A percentile compares a stretch with the other conserved stretches of the same genome.
phyloP scores from a whole-genome alignment of 2,797 vertebrate genomes.

The Parauchenoglanis punctatus region DNA sequence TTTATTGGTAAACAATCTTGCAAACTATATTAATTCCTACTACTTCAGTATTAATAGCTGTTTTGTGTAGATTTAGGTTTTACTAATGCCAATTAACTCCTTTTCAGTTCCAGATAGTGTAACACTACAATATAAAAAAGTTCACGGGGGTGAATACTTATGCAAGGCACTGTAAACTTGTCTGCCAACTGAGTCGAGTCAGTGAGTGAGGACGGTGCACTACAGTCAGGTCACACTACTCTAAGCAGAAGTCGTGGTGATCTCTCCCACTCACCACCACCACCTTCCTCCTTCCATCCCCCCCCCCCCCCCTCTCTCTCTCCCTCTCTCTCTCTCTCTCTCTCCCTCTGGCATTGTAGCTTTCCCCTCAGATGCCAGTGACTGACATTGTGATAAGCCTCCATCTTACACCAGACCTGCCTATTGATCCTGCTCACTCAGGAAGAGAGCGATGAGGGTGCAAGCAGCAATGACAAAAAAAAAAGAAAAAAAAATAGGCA shows the following conservation, averaged over 20 bases:
- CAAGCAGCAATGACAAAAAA: neutral
- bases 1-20: neutral
- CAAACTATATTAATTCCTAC: neutral
- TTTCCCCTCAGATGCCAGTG: conserved; percentile 64
- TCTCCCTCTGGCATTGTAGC: conserved; percentile 11
- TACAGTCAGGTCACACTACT: conserved; percentile 31
- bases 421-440: conserved; percentile 67
- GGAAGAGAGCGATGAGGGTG: conserved; percentile 36
- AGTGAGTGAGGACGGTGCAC: conserved; percentile 25
- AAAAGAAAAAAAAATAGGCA: conserved; percentile 6
- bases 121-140: neutral
- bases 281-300: too few species aligned
- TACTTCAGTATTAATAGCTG: neutral
- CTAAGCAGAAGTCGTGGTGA: conserved; percentile 21
- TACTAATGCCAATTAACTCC: neutral
- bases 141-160: neutral
- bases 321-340: conserved; percentile 3
- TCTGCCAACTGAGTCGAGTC: neutral
- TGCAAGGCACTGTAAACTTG: neutral
- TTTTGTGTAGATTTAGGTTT: neutral
- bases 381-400: conserved; percentile 69
- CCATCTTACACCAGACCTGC: conserved; percentile 65
- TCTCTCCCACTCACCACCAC: conserved; percentile 1
- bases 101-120: neutral
- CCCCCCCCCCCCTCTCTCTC: neutral